Conservation (phyloP, 2,113 vertebrate genomes). For the Aegithalos caudatus region DNA sequence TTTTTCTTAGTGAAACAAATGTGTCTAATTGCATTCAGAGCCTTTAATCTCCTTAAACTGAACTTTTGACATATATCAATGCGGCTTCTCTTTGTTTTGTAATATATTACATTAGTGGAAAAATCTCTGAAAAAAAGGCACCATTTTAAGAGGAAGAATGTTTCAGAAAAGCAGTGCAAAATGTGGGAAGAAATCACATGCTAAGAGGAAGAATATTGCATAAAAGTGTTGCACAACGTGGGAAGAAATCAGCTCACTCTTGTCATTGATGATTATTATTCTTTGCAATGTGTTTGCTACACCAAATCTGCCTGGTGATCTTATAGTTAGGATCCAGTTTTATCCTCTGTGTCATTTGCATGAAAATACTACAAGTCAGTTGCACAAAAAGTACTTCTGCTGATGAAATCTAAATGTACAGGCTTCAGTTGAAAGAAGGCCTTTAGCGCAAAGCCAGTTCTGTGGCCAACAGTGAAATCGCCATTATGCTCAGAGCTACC, state of each 20-base stretch:
- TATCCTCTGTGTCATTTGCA: background rate
- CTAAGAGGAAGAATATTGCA: background rate
- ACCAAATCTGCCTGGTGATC: background rate
- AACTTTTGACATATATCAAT: background rate
- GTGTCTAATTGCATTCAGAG: background rate
- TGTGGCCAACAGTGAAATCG: background rate
- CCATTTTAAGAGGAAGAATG: background rate
- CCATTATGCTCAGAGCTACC: background rate
- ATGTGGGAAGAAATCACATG: background rate
- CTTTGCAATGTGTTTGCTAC: background rate
- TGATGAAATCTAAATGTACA: background rate
- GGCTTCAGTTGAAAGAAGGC: background rate
- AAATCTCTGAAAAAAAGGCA: background rate
- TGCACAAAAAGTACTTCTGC: background rate
- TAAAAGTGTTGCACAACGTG: background rate
- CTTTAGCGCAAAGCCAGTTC: background rate
- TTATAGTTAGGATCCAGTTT: background rate
- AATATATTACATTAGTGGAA: background rate
- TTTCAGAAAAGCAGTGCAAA: background rate
- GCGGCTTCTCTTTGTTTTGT: background rate
- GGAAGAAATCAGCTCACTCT: background rate
- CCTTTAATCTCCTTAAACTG: background rate
- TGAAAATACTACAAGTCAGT: background rate
- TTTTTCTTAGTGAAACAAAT: background rate
- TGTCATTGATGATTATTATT: background rate